Evolutionary conservation across 2,888 invertebrate genomes (phyloP).

Genomic region (Eupeodes luniger): DNA sequence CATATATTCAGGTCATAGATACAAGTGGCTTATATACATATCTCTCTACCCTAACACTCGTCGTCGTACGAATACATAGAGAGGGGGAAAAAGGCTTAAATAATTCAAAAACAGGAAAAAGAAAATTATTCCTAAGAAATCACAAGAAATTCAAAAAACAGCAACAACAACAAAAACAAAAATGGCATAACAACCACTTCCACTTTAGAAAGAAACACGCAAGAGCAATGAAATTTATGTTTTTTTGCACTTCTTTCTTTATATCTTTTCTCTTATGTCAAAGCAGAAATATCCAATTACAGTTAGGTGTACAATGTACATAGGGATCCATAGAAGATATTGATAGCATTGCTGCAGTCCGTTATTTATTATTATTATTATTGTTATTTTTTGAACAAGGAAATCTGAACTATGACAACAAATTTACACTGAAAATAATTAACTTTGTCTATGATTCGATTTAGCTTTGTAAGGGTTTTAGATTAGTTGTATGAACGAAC

Average conservation of each 20-base stretch:
- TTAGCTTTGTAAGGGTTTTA: too few relatives aligned
- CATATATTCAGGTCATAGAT: slow-evolving; percentile 62
- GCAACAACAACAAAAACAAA: background rate
- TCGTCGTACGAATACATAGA: background rate
- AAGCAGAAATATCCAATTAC: slow-evolving; percentile 68
- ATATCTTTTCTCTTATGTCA: slow-evolving; percentile 31
- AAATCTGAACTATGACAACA: slow-evolving; percentile 42
- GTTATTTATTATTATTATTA: too few relatives aligned
- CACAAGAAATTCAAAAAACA: slow-evolving; percentile 14
- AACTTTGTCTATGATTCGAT: background rate
- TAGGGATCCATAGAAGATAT: slow-evolving; percentile 9
- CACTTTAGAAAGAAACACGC: slow-evolving; percentile 40
- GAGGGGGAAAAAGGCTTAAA: slow-evolving; percentile 6
- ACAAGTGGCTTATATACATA: slow-evolving; percentile 43
- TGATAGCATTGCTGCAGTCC: slow-evolving; percentile 25
- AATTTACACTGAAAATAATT: slow-evolving; percentile 11
- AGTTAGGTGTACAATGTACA: slow-evolving; percentile 35
- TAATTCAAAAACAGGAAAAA: slow-evolving; percentile 57
- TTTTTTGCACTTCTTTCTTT: background rate
- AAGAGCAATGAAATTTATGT: slow-evolving; percentile 6
- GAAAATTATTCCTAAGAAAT: slow-evolving; percentile 50
- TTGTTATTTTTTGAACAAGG: background rate
- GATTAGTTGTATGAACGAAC: too few relatives aligned
- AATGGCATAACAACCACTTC: slow-evolving; percentile 54
- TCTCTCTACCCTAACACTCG: too few relatives aligned